phyloP scores from a whole-genome alignment of 1,140 invertebrate genomes.

The Arctopsyche grandis region DNA sequence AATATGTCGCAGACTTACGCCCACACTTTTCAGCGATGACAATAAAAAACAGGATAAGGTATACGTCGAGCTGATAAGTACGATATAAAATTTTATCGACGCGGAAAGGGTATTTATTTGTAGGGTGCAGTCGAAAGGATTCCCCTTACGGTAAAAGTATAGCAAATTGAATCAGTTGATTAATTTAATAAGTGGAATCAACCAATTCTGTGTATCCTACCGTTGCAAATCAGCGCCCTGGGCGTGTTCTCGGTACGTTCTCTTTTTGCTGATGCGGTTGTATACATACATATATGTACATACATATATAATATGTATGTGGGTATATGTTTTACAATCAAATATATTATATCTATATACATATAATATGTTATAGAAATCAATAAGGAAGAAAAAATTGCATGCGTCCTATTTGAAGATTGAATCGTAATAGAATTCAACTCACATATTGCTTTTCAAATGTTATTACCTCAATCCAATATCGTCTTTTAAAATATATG shows the following conservation, averaged over 20 bases:
- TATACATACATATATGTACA: background rate
- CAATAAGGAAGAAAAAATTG: background rate
- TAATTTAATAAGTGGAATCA: slow-evolving; percentile 1
- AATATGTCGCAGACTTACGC: background rate
- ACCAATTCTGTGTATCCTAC: background rate
- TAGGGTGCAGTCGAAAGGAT: too few species aligned
- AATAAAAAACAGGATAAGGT: too few species aligned
- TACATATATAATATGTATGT: too few species aligned
- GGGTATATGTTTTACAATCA: background rate
- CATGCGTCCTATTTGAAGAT: slow-evolving; percentile 6
- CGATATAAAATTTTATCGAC: too few species aligned
- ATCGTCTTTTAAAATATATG: slow-evolving; percentile 7
- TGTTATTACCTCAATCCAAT: slow-evolving; percentile 16
- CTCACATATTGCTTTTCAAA: slow-evolving; percentile 22
- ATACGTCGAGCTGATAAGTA: too few species aligned
- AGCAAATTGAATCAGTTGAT: background rate
- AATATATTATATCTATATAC: background rate
- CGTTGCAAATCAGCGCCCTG: background rate
- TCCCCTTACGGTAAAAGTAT: background rate
- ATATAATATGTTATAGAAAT: background rate
- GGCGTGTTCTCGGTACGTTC: background rate
- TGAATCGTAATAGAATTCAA: slow-evolving; percentile 27
- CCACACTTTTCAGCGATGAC: too few species aligned
- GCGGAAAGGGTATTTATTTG: too few species aligned
- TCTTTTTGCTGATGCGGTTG: background rate